Evolutionary conservation across 2,113 vertebrate genomes (phyloP), one percentile per base, ranked within the genome.

Genomic region (Vimba vimba): DNA sequence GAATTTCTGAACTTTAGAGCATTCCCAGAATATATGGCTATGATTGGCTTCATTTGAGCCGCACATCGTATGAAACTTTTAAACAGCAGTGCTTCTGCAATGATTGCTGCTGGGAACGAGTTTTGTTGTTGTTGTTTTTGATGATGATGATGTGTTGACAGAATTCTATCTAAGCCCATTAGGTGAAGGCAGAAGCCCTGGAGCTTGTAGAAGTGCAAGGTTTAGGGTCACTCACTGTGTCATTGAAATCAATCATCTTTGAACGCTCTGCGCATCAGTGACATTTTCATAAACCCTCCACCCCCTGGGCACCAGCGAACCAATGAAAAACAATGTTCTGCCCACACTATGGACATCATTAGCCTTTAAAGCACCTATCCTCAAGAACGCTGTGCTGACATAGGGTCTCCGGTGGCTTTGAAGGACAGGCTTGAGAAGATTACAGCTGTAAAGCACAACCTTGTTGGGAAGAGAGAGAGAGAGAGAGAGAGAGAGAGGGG

Each of bases 181-280:
- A 83, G 30, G 50, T n/a, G 21, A 69, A 21, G 62, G 27, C 62
- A 83, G 81, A 73, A 57, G 81, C 81, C 81, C 50, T 59, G 81
- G 52, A 71, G 81, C 47, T 83, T 25, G 30, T 7, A 83, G 66
- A 83, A 59, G 33, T 73, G 81, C 68, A 73, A 83, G 68, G 68
- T 83, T 83, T 71, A 73, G 81, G 81, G 81, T 83, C 66, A 83
- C 68, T 43, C 30, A 7, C 12, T 43, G 64, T 83, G 81, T 59
- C 81, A 83, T 73, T 83, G 81, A 83, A 71, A 83, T 83, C 81
- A 83, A 73, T 83, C 81, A 73, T 83, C 68, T 57, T 25, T 55
- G 68, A 83, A 73, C 3, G 33, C 81, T 73, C 81, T 7, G 50
- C 1, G 68, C 81, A 73, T 83, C 81, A 73, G 68, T 13, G 8